Percentiles rank a stretch among this genome's conserved stretches.
These are phyloP conservation scores for Choloepus didactylus DNA, from an alignment of 2,797 vertebrate species.

Conservation along the genomic window DNA sequence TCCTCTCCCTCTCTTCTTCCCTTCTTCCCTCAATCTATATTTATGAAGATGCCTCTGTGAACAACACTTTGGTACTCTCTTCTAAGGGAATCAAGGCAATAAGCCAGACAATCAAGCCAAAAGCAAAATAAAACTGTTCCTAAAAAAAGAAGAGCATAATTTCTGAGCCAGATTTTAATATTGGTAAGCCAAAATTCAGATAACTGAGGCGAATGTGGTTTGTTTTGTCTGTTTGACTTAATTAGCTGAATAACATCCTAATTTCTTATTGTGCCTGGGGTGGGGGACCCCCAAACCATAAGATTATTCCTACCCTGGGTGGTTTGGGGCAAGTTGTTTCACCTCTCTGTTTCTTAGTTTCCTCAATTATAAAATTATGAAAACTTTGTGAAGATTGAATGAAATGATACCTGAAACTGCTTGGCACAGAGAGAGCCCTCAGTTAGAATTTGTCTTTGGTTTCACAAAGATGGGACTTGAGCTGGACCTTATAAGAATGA, in stretches of 20 bases:
- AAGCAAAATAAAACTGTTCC: constrained; percentile 72
- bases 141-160: constrained; percentile 65
- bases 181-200: constrained; percentile 63
- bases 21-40: background rate
- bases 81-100: constrained; percentile 59
- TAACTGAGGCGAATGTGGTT: constrained; percentile 67
- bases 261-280: constrained; percentile 57
- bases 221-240: constrained; percentile 69
- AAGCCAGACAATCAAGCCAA: constrained; percentile 57
- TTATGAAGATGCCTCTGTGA: constrained; percentile 54
- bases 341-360: background rate
- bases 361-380: constrained; percentile 7
- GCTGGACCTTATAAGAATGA: background rate
- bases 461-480: background rate
- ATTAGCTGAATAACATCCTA: constrained; percentile 49
- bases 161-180: constrained; percentile 69
- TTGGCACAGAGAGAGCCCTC: background rate
- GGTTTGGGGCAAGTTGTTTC: background rate
- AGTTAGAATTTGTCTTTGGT: background rate
- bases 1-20: too few species aligned
- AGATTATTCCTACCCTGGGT: background rate
- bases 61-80: constrained; percentile 29
- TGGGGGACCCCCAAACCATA: background rate
- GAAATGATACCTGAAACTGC: background rate
- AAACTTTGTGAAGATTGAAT: background rate